Evolutionary conservation across 2,888 invertebrate species (phyloP), one percentile per base, ranked within the genome.

Genomic region (Seira musarum): DNA sequence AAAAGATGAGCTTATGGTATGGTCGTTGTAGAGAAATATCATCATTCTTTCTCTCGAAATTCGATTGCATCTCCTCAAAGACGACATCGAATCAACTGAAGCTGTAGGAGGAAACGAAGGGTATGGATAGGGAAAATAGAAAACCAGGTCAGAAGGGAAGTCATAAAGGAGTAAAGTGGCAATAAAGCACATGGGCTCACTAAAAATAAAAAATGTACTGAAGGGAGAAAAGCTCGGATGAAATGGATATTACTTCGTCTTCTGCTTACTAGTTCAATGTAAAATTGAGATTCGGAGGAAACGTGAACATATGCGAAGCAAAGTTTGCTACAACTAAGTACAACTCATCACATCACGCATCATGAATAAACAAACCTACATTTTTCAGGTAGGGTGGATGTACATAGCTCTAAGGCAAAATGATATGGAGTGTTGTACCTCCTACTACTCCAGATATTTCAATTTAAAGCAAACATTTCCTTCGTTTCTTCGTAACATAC

Each of bases 121-220:
- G 25, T 74, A 25, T 70, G 70, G 24, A 73, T 49, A 25, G 68
- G 69, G 74, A 74, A 80, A 13, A 80, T 63, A 57, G 75, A 68
- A 80, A 80, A 80, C 53, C 69, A 75, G 80, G 80, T 80, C 80
- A 80, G 71, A 80, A 75, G 75, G 80, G 80, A 80, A 80, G 80
- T 71, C 75, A 67, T 80, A 80, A 80, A 80, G 75, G 75, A 80
- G 64, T 71, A 75, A 70, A 80, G 80, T 75, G 75, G 80, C 71
- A 75, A 80, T 80, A 80, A 80, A 75, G 71, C 80, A 80, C 80
- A 80, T 75, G 80, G 75, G 40, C 75, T n/a, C n/a, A 57, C 57
- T 67, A 17, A 57, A 57, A 57, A 57, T 57, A 40, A 40, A 40
- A 40, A 21, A 65, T 22, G 53, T 30, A 46, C 46, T 13, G 6